These are phyloP conservation scores for Strongylocentrotus purpuratus DNA, from an alignment of 35 echinoderm and acorn worm genomes.

Conservation along the genomic window DNA sequence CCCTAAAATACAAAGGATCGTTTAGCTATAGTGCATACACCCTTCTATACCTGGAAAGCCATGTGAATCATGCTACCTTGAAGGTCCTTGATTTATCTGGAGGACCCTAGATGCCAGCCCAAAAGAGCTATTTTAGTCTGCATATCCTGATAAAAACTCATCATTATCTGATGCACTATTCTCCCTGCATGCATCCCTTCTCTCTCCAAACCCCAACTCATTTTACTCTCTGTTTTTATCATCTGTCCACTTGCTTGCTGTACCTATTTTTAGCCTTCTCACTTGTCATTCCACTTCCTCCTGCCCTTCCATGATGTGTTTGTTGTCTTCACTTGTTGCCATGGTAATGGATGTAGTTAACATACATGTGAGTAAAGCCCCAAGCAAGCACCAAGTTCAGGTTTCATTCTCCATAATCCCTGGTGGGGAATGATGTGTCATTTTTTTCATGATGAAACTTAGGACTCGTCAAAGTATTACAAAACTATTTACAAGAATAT, in stretches of 20 bases:
- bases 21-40: too few species aligned
- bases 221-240: neutral
- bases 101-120: neutral
- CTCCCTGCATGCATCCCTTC: neutral
- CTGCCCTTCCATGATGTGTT: neutral
- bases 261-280: neutral
- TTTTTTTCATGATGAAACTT: neutral
- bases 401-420: neutral
- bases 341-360: neutral
- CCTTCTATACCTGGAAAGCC: neutral
- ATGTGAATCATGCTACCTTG: neutral
- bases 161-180: neutral
- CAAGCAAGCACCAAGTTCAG: neutral
- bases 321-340: conserved; percentile 1
- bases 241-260: neutral
- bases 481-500: too few species aligned
- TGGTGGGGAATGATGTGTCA: neutral
- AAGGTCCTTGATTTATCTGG: neutral
- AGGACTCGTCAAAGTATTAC: neutral
- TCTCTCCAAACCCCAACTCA: neutral
- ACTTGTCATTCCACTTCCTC: neutral
- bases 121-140: neutral
- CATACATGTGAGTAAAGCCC: conserved; percentile 2
- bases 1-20: too few species aligned
- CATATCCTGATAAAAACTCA: neutral